Evolutionary conservation across 2,888 invertebrate species (phyloP).

Genomic region (Dione juno): DNA sequence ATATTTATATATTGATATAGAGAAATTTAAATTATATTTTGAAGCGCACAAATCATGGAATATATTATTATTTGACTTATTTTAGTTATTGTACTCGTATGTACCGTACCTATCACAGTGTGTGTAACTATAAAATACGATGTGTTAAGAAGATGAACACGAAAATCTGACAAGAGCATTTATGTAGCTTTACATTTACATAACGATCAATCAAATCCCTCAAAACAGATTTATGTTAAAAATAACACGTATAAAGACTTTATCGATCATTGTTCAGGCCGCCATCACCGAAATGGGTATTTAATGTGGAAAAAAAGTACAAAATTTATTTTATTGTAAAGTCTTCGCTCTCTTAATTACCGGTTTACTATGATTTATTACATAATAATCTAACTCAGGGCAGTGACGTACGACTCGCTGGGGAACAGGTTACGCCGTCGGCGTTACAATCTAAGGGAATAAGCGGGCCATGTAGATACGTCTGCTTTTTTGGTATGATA

Average conservation of each 20-base stretch:
- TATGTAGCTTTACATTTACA: constrained; percentile 30
- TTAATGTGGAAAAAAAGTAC: constrained; percentile 79
- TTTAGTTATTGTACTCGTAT: neutral
- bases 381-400: constrained; percentile 75
- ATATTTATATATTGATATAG: too few relatives aligned
- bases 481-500: constrained; percentile 8
- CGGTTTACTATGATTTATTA: constrained; percentile 82
- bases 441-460: constrained; percentile 62
- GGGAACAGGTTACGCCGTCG: constrained; percentile 77
- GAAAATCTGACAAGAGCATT: constrained; percentile 22
- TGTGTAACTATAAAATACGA: constrained; percentile 1
- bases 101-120: neutral
- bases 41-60: too few relatives aligned
- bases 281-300: constrained; percentile 72
- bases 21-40: too few relatives aligned
- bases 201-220: constrained; percentile 40
- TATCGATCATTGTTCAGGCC: constrained; percentile 73
- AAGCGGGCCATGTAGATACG: constrained; percentile 36
- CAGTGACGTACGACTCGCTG: constrained; percentile 77
- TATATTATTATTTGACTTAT: neutral
- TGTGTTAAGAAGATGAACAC: constrained; percentile 2
- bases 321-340: constrained; percentile 76
- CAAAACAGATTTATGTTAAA: constrained; percentile 43
- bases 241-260: constrained; percentile 48
- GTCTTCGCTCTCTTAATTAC: constrained; percentile 83